Base-by-base conservation (phyloP, 2,797 vertebrate species). In the Rhinichthys osculus region DNA sequence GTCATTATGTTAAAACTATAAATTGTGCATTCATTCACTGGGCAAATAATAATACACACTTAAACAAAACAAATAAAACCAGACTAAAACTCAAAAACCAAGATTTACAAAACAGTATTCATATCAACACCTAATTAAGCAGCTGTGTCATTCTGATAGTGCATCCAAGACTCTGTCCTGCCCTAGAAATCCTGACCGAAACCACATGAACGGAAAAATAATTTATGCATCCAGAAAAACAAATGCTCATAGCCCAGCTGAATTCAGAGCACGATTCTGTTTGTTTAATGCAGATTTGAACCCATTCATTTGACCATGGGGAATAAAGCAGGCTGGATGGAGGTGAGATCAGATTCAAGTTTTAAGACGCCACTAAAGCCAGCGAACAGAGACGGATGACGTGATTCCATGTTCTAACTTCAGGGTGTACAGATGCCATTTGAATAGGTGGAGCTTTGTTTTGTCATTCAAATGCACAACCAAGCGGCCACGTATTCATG, bases 381-480 rank as follows among this genome's bases (percentile, higher is more conserved):
- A n/a, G 59, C 50, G 11, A n/a, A 83, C 38, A 38, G 42, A 50
- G 71, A 50, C 8, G 2, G 40, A 14, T 66, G 57, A 8, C 30
- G 16, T 23, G 5, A 30, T 40, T 38, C 3, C 21, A 17, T 35
- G 70, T 27, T 81, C 59, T 57, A 13, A 50, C 52, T 8, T 52
- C 44, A 40, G 13, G n/a, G 4, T 44, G 5, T 9, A 74, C 57
- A 86, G 40, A 54, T 42, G 42, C 21, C 35, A 78, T 78, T 47
- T 64, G 33, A 71, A 79, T 16, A 79, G 52, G 50, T 79, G 69
- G 33, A 62, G 66, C 30, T 62, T 69, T 70, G 62, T 71, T 78
- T 50, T 10, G 64, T 85, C 7, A 86, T 74, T 78, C 67, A 89
- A 89, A 90, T 59, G 73, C 47, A 16, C 66, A 89, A 87, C 76